Base-by-base conservation (phyloP, 1,140 invertebrate species). In the Gryllus bimaculatus region DNA sequence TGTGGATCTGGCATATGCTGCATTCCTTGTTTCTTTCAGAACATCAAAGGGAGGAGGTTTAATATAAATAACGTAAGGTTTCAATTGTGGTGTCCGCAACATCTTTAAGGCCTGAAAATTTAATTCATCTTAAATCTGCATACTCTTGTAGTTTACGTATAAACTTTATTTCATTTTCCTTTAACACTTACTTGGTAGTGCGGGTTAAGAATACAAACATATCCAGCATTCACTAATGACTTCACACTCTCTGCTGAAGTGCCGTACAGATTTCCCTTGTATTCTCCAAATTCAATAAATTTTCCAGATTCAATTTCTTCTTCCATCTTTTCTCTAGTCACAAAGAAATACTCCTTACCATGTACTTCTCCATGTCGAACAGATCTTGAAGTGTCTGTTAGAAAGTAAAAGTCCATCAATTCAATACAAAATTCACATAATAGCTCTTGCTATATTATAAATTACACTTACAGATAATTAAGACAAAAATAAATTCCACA, bases 261-360 rank as follows among this genome's bases (percentile, higher is more conserved):
- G 8, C 98, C 98, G 84, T 99, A 99, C 73, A 98, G 87, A 86
- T 99, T 98, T 12, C 97, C 97, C 85, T 98, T 97, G 86, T 96
- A 99, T 85, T 99, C 96, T 20, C 97, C 97, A 85, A 95, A 95
- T 86, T 99, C 98, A 81, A 99, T 93, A 84, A 99, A 98, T 84
- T 96, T 96, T 8, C 94, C 95, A 0, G 91, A 89, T 26, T 90
- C 90, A 79, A 99, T 96, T 82, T 98, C 96, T 77, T 93, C 91
- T 83, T 98, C 94, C 93, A 99, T 97, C 83, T 93, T 91, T 79
- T 96, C 93, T 47, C 96, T 90, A 2, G 91, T 89, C 8, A 98
- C 92, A 86, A 99, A 99, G 83, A 96, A 92, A 84, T 99, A 99
- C 85, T 99, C 97, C 81, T 96, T 94, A 0, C 96, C 97, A 84